These are phyloP conservation scores for Leptobrachium ailaonicum DNA, from an alignment of 2,113 vertebrate genomes.

Conservation along the genomic window DNA sequence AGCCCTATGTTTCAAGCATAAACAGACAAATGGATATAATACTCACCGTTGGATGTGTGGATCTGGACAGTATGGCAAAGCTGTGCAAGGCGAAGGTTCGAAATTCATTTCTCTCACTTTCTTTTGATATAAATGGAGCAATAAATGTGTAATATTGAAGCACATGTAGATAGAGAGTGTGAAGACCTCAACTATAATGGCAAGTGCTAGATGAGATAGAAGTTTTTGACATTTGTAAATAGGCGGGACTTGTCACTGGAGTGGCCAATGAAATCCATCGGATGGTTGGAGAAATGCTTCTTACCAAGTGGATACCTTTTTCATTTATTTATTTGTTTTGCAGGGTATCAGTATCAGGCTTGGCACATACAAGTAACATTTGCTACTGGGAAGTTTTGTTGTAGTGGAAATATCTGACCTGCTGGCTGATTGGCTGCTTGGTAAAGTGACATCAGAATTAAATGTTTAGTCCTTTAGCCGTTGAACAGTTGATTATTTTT, in stretches of 20 bases:
- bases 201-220: constrained; percentile 84
- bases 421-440: constrained; percentile 59
- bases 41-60: constrained; percentile 94
- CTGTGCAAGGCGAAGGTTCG: constrained; percentile 77
- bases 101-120: constrained; percentile 82
- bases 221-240: constrained; percentile 83
- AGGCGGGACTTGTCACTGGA: constrained; percentile 73
- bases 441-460: constrained; percentile 67
- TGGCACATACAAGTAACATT: constrained; percentile 57
- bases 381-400: constrained; percentile 62
- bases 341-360: constrained; percentile 63
- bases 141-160: constrained; percentile 66
- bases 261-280: constrained; percentile 83
- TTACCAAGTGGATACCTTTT: constrained; percentile 86
- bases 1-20: background rate
- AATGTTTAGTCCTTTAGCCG: constrained; percentile 64
- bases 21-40: background rate
- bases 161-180: constrained; percentile 63
- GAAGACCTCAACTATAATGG: constrained; percentile 81
- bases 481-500: constrained; percentile 20
- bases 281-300: constrained; percentile 76
- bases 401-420: constrained; percentile 68
- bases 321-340: constrained; percentile 59
- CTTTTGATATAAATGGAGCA: constrained; percentile 63
- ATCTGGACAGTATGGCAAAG: constrained; percentile 86